Percentiles rank a stretch among this genome's conserved stretches.
Evolutionary conservation across 2,113 vertebrate genomes (phyloP).

Genomic region (Piaya cayana): DNA sequence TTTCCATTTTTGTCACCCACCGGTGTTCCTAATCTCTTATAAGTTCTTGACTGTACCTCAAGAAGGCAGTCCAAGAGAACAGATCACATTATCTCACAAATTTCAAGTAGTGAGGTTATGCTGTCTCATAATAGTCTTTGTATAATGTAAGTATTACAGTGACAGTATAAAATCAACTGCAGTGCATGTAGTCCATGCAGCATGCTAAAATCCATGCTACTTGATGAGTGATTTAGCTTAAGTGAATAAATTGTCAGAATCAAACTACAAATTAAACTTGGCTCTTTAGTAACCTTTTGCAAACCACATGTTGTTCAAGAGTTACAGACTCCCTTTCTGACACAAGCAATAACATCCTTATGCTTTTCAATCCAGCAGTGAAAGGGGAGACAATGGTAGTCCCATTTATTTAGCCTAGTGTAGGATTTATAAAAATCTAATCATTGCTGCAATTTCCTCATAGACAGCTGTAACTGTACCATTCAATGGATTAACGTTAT

Average conservation of each 20-base stretch:
- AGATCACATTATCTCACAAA: not conserved
- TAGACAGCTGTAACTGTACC: not conserved
- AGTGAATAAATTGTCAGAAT: not conserved
- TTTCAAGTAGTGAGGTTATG: not conserved
- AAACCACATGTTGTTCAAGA: not conserved
- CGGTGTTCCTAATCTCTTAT: not conserved
- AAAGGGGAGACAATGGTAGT: not conserved
- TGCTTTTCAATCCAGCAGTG: not conserved
- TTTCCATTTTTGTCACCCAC: not conserved
- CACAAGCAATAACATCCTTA: not conserved
- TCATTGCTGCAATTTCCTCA: not conserved
- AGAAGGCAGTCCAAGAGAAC: not conserved
- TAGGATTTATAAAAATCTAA: not conserved
- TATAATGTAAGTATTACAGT: not conserved
- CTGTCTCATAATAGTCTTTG: not conserved
- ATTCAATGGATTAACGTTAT: not conserved
- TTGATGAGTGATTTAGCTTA: not conserved
- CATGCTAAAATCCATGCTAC: not conserved
- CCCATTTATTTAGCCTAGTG: fast-evolving
- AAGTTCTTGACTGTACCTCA: not conserved
- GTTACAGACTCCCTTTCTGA: not conserved
- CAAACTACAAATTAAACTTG: not conserved
- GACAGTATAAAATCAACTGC: not conserved
- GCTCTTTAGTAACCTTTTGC: not conserved
- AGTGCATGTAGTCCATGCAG: not conserved